Evolutionary conservation across 2,797 vertebrate species (phyloP).

Genomic region (Pseudopleuronectes americanus): DNA sequence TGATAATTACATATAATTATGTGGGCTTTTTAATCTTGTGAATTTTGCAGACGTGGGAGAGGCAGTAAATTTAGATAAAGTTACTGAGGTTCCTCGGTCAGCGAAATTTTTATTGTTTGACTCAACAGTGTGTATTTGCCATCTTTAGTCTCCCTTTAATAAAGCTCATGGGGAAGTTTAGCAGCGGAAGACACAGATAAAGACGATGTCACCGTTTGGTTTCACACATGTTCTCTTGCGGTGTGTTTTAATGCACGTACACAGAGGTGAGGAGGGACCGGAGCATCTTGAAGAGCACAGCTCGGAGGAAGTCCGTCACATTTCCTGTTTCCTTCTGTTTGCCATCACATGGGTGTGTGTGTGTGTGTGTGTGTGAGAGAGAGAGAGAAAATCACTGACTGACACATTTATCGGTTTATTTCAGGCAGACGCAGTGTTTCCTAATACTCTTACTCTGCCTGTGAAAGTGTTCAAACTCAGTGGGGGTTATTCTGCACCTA

Average conservation of each 20-base stretch:
- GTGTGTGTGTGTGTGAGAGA: background rate
- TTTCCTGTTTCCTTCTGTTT: slow-evolving; percentile 61
- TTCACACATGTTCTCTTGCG: background rate
- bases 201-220: background rate
- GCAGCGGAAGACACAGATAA: background rate
- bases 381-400: slow-evolving; percentile 12
- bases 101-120: background rate
- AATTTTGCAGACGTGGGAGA: slow-evolving; percentile 7
- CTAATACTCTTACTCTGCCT: slow-evolving; percentile 25
- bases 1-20: slow-evolving; percentile 41
- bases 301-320: slow-evolving; percentile 54
- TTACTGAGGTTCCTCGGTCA: background rate
- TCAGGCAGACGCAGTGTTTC: slow-evolving; percentile 19
- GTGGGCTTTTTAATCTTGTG: slow-evolving; percentile 21
- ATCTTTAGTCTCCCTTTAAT: background rate
- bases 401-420: slow-evolving; percentile 38
- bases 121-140: no score
- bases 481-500: slow-evolving; percentile 53
- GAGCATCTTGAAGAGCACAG: slow-evolving; percentile 14
- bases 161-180: background rate
- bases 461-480: slow-evolving; percentile 39
- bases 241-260: slow-evolving; percentile 18
- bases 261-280: slow-evolving; percentile 7
- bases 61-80: slow-evolving; percentile 10
- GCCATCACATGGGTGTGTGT: slow-evolving; percentile 15